Percentiles rank a stretch among this genome's conserved stretches.
These are phyloP conservation scores for Meloidogyne exigua DNA, from an alignment of 1,140 invertebrate species.

Conservation along the genomic window DNA sequence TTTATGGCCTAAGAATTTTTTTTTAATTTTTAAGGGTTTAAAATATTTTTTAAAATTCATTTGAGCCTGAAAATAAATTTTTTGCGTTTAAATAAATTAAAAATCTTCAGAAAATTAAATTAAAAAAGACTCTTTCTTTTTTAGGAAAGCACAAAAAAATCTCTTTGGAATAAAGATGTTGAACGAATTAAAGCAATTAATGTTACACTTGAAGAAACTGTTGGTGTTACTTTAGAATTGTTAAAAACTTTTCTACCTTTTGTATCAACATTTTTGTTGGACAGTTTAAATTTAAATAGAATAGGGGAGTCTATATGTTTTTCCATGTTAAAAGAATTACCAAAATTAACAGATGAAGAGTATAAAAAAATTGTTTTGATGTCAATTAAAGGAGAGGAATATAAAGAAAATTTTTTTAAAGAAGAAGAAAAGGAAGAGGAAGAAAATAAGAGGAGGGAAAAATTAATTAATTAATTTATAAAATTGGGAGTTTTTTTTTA, in stretches of 20 bases:
- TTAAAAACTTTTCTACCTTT: conserved; percentile 30
- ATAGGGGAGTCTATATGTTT: background rate
- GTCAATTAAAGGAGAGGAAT: background rate
- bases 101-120: no score
- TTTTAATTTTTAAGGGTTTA: no score
- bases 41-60: background rate
- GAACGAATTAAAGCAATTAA: conserved; percentile 2
- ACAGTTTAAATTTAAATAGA: background rate
- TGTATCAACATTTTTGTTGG: conserved; percentile 30
- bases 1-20: no score
- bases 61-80: no score
- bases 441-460: background rate
- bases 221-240: conserved; percentile 2
- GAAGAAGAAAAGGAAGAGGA: no score
- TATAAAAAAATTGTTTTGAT: background rate
- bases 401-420: background rate
- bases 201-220: background rate
- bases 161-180: conserved; percentile 1
- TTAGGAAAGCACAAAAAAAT: background rate
- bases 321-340: background rate
- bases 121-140: no score
- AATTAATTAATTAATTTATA: no score
- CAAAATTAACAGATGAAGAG: background rate
- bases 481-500: no score
- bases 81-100: no score